Evolutionary conservation across 2,113 vertebrate species (phyloP).

Genomic region (Dipodomys spectabilis): DNA sequence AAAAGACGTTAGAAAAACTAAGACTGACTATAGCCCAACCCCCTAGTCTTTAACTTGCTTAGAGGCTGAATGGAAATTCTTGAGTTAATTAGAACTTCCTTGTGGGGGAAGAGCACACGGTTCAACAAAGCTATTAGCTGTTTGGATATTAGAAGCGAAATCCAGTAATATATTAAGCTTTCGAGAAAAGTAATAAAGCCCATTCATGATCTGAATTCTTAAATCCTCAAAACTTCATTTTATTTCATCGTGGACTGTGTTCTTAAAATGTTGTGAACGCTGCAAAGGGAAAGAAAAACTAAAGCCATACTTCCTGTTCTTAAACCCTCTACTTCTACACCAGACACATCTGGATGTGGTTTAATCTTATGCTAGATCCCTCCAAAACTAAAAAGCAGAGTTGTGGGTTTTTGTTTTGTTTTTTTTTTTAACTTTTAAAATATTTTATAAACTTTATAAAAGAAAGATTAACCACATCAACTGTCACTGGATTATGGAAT

Average conservation of each 20-base stretch:
- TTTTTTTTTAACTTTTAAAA: constrained; percentile 17
- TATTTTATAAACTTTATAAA: not conserved
- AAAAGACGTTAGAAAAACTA: constrained; percentile 63
- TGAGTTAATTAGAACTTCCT: constrained; percentile 74
- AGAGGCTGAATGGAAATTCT: constrained; percentile 54
- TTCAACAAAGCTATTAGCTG: constrained; percentile 64
- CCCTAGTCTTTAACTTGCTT: constrained; percentile 50
- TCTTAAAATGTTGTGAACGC: constrained; percentile 32
- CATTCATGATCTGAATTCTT: constrained; percentile 54
- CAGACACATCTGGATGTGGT: not conserved
- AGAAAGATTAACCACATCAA: not conserved
- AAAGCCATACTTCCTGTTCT: not conserved
- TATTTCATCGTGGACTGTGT: constrained; percentile 37
- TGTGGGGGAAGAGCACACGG: constrained; percentile 49
- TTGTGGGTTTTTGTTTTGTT: not conserved
- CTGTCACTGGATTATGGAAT: not conserved
- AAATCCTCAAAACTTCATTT: constrained; percentile 57
- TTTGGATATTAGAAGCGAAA: constrained; percentile 60
- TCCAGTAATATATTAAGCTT: constrained; percentile 58
- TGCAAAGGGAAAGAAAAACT: not conserved
- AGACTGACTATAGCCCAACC: constrained; percentile 52
- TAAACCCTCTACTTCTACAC: not conserved
- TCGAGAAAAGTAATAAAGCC: constrained; percentile 68
- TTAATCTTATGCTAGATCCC: not conserved
- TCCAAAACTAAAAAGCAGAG: not conserved